These are phyloP conservation scores for Habropoda laboriosa DNA, from an alignment of 1,140 invertebrate genomes.

Conservation along the genomic window DNA sequence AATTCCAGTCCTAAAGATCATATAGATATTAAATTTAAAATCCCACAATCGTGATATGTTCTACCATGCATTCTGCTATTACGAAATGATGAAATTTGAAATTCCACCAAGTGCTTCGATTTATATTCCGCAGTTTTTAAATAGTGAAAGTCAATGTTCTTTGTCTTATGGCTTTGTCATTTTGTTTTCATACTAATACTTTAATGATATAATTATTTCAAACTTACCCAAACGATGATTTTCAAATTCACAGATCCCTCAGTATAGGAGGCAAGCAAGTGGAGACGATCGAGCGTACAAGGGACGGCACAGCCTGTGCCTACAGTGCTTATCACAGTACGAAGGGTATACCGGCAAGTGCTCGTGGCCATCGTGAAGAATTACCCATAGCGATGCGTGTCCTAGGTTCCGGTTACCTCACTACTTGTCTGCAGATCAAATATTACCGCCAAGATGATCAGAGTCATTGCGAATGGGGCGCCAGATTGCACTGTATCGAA, in stretches of 20 bases:
- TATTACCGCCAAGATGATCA: constrained; percentile 82
- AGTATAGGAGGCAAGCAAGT: constrained; percentile 78
- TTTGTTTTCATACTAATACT: no score
- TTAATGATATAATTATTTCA: not conserved
- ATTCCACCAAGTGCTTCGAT: no score
- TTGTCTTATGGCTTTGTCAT: not conserved
- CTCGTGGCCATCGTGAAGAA: constrained; percentile 79
- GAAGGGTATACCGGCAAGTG: constrained; percentile 73
- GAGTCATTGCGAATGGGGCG: constrained; percentile 83
- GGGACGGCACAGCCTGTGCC: constrained; percentile 80
- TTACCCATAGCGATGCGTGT: constrained; percentile 79
- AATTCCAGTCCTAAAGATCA: no score
- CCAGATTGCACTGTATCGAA: constrained; percentile 83
- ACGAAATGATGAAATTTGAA: no score
- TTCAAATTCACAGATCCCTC: constrained; percentile 72
- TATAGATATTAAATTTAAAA: no score
- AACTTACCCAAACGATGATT: not conserved
- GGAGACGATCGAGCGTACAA: constrained; percentile 77
- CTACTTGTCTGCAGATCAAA: constrained; percentile 83
- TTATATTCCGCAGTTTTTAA: no score
- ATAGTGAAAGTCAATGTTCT: no score
- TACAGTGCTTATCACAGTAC: constrained; percentile 81
- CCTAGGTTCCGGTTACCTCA: constrained; percentile 79
- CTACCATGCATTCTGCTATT: no score
- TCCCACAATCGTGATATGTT: no score